These are phyloP conservation scores for Drosophila kuntzei DNA, from an alignment of 2,888 invertebrate genomes.

Conservation along the genomic window DNA sequence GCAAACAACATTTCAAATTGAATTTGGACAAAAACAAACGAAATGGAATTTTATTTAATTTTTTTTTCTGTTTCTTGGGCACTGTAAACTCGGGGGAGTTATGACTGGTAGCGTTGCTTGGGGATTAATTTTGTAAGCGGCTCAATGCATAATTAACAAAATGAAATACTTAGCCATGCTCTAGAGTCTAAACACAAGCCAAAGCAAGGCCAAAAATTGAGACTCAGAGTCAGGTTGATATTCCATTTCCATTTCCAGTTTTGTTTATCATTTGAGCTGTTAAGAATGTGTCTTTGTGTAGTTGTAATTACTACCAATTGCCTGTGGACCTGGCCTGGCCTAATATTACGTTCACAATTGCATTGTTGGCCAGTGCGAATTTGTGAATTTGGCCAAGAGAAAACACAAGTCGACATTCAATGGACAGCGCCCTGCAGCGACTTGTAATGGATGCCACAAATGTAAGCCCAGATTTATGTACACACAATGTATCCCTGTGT, in stretches of 20 bases:
- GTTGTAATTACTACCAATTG: constrained; percentile 18
- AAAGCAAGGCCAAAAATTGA: neutral
- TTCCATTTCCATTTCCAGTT: constrained; percentile 1
- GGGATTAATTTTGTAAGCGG: constrained; percentile 73
- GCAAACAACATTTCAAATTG: constrained; percentile 31
- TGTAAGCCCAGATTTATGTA: constrained; percentile 24
- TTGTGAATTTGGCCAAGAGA: constrained; percentile 36
- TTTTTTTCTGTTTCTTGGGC: neutral
- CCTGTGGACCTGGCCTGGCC: constrained; percentile 11
- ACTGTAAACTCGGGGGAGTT: constrained; percentile 30
- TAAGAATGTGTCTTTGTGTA: neutral
- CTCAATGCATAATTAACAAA: constrained; percentile 76
- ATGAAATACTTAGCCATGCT: constrained; percentile 35
- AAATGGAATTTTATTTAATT: constrained; percentile 9
- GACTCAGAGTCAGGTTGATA: neutral
- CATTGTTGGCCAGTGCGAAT: constrained; percentile 40
- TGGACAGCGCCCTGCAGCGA: constrained; percentile 5
- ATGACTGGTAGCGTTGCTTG: constrained; percentile 21
- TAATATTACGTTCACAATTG: constrained; percentile 18
- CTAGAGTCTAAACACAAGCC: neutral
- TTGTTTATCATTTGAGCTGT: neutral
- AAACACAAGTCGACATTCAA: constrained; percentile 13
- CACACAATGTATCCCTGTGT: constrained; percentile 17
- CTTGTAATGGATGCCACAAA: constrained; percentile 35
- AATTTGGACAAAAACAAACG: constrained; percentile 29